These are phyloP conservation scores for Emydocephalus ijimae DNA, from an alignment of 2,113 vertebrate genomes.

Conservation along the genomic window DNA sequence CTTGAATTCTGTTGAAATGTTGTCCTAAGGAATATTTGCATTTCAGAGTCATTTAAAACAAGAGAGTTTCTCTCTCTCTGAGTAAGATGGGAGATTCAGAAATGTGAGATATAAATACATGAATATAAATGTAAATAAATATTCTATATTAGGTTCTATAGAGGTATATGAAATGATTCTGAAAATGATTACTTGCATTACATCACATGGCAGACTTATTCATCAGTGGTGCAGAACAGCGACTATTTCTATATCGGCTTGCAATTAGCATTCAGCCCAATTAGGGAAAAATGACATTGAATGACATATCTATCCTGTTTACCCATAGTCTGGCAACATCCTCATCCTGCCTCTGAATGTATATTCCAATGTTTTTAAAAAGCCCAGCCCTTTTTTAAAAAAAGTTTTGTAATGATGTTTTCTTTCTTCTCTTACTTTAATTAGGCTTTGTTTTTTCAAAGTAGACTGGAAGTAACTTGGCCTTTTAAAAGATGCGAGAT, in stretches of 20 bases:
- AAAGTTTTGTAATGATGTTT: not conserved
- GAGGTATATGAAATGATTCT: not conserved
- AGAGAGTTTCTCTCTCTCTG: not conserved
- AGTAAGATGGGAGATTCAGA: not conserved
- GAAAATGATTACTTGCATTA: not conserved
- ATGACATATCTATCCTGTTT: not conserved
- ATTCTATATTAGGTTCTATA: not conserved
- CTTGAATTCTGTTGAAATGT: not conserved
- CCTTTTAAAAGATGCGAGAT: slow-evolving; percentile 40
- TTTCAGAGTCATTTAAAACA: not conserved
- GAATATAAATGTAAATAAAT: not conserved
- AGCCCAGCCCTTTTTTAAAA: not conserved
- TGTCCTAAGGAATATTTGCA: not conserved
- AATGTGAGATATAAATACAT: not conserved
- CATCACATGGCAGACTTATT: not conserved
- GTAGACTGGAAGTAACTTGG: slow-evolving; percentile 57
- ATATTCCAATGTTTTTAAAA: not conserved
- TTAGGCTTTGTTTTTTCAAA: slow-evolving; percentile 58
- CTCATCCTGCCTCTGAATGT: not conserved
- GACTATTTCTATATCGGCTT: not conserved
- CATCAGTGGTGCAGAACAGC: too few relatives aligned
- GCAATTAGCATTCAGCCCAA: not conserved
- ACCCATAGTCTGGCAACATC: not conserved
- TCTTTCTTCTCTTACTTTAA: slow-evolving; percentile 13
- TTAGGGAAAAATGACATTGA: not conserved